Conservation (phyloP, 2,113 vertebrate genomes). For the Myiopsitta monachus region DNA sequence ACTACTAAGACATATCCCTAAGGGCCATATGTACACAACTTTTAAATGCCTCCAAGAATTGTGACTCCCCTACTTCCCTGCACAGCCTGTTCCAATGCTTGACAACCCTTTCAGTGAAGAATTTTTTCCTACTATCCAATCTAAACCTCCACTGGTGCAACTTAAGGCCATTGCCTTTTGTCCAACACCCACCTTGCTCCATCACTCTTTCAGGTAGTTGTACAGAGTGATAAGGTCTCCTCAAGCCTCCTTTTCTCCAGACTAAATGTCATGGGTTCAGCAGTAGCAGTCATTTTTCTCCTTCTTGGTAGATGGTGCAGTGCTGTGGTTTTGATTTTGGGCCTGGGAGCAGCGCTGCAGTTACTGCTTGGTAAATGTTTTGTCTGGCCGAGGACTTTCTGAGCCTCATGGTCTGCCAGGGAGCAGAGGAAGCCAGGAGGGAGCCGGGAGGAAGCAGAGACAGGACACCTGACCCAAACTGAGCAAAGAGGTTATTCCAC, state of each 20-base stretch:
- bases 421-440: no score
- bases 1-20: background rate
- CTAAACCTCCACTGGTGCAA: background rate
- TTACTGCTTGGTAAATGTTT: no score
- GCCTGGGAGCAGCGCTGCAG: no score
- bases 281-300: no score
- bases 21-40: background rate
- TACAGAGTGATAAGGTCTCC: background rate
- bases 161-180: background rate
- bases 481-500: no score
- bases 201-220: background rate
- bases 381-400: no score
- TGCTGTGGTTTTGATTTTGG: no score
- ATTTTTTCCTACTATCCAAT: background rate
- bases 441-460: no score
- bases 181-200: background rate
- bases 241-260: background rate
- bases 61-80: background rate
- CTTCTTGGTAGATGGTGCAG: no score
- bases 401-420: no score
- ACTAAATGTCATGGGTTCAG: no score
- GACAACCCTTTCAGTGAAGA: background rate
- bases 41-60: background rate
- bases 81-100: background rate
- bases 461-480: no score